A percentile compares a stretch with the other conserved stretches of the same genome.
phyloP scores from a whole-genome alignment of 2,113 vertebrate genomes.

The Etheostoma cragini region DNA sequence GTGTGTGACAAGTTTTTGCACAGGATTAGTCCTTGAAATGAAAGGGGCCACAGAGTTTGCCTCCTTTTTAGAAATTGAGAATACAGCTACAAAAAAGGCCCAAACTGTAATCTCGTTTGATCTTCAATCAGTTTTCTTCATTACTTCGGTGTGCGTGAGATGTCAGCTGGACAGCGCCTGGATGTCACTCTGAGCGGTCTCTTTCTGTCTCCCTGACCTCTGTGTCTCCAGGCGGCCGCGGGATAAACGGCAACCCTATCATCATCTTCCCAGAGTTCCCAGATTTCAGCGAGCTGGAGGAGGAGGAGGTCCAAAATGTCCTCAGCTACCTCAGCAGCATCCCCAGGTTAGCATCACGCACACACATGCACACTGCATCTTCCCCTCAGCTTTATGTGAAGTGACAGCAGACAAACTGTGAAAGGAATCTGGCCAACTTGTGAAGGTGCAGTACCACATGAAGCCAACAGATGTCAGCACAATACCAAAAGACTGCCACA shows the following conservation, averaged over 20 bases:
- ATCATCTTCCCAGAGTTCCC: constrained; percentile 96
- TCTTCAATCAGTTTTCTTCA: not conserved
- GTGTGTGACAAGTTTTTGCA: no score
- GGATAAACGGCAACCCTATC: constrained; percentile 90
- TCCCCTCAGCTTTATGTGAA: not conserved
- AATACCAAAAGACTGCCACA: constrained; percentile 8
- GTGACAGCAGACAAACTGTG: constrained; percentile 3
- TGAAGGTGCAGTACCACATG: not conserved
- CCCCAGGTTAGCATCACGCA: constrained; percentile 85
- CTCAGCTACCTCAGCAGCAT: constrained; percentile 93
- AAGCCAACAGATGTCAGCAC: constrained; percentile 12
- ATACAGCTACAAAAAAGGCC: not conserved
- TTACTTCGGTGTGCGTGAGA: not conserved
- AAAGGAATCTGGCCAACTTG: not conserved
- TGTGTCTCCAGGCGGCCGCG: constrained; percentile 88
- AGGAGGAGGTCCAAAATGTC: constrained; percentile 93
- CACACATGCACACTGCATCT: not conserved
- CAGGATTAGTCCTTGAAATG: not conserved
- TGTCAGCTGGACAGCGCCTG: no score
- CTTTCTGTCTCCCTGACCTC: not conserved
- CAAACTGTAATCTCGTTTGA: not conserved
- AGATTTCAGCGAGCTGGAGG: constrained; percentile 90
- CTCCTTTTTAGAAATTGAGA: not conserved
- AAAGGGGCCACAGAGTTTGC: not conserved
- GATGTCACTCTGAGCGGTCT: not conserved